Base-by-base conservation (phyloP, 2,797 vertebrate genomes). In the Scolopax bukidnonensis region DNA sequence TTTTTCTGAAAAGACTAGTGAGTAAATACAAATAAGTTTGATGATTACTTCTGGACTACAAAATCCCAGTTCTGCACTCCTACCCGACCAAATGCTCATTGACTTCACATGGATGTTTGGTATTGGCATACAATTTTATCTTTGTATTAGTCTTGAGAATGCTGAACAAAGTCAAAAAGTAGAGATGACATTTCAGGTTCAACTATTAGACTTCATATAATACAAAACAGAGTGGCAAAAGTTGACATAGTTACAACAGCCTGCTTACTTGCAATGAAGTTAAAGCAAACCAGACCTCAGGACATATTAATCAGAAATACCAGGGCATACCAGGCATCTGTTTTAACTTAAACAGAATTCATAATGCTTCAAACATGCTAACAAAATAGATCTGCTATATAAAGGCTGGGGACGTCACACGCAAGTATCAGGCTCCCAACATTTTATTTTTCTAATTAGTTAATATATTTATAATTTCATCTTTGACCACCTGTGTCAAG, bases 281-380 rank as follows among this genome's bases (percentile, higher is more conserved):
- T 97, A 85, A 93, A 94, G 76, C 59, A 91, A 92, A 77, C 38
- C 76, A 96, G 53, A 94, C 64, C 63, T 96, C 70, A 59, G 50
- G 30, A 75, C 53, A 47, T 28, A 86, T 77, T 67, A 87, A 81
- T 94, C 54, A 92, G 65, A 95, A 93, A 95, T 75, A 80, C 36
- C 47, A 86, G 81, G 47, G 87, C 82, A 63, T 81, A 87, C 17
- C 36, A 95, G 50, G n/a, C 60, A 87, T 73, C 33, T 78, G 36
- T 67, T 93, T 59, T 60, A 90, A 93, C 54, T 32, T 83, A 88
- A 97, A 86, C 38, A 71, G 38, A 87, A 93, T 7, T 77, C 50
- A 41, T 47, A 71, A 68, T 80, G 59, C 65, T 96, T 96, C 69
- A 83, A 94, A 82, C 84, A 90, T 3, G 54, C 64, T 63, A 76